phyloP scores from a whole-genome alignment of 2,888 invertebrate species.

The Schizotus pectinicornis region DNA sequence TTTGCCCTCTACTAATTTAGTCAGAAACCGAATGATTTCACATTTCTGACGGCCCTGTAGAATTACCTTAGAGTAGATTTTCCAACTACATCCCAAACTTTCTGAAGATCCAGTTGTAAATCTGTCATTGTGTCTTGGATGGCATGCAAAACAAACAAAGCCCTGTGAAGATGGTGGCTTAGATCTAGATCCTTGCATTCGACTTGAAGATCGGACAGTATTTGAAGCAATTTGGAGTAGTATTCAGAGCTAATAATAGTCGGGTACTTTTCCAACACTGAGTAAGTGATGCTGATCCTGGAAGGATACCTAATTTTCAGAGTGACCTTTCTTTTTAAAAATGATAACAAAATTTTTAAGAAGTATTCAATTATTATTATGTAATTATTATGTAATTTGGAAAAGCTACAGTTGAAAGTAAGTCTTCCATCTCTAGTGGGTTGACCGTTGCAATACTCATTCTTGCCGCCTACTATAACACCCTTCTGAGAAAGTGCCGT shows the following conservation, averaged over 20 bases:
- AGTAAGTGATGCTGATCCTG: conserved; percentile 55
- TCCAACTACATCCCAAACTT: conserved; percentile 45
- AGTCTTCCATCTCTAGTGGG: too few relatives aligned
- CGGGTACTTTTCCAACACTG: conserved; percentile 57
- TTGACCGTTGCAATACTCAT: too few relatives aligned
- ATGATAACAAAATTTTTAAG: too few relatives aligned
- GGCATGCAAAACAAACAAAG: conserved; percentile 45
- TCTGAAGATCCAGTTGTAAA: conserved; percentile 33
- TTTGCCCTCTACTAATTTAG: not conserved
- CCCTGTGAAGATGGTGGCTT: conserved; percentile 53
- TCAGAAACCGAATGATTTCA: not conserved
- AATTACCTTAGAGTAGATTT: not conserved
- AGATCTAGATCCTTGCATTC: conserved; percentile 51
- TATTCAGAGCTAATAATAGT: conserved; percentile 51
- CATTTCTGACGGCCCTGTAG: too few relatives aligned
- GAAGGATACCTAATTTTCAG: too few relatives aligned
- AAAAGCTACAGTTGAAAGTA: too few relatives aligned
- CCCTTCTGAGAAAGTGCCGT: too few relatives aligned
- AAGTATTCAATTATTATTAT: too few relatives aligned
- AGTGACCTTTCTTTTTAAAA: too few relatives aligned
- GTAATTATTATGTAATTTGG: conserved; percentile 6
- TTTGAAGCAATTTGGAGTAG: conserved; percentile 53
- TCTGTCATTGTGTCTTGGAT: conserved; percentile 33
- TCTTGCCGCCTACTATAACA: too few relatives aligned
- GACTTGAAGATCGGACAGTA: conserved; percentile 50